phyloP scores from a whole-genome alignment of 2,113 vertebrate genomes.

The Gymnobelideus leadbeateri region DNA sequence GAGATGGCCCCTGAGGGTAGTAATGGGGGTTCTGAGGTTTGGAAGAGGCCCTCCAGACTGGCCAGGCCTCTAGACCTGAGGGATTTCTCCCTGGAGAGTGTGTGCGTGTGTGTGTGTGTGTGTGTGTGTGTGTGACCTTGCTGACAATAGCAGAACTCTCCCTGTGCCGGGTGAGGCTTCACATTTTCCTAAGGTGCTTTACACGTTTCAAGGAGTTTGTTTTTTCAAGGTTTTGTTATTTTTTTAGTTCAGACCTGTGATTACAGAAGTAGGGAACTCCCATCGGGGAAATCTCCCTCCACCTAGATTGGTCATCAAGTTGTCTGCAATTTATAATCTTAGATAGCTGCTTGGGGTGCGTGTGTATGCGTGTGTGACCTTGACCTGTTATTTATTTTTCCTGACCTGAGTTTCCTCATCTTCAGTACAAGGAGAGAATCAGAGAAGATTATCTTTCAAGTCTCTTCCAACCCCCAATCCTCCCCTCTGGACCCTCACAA shows the following conservation, averaged over 20 bases:
- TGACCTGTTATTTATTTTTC: neutral
- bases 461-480: neutral
- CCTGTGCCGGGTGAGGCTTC: neutral
- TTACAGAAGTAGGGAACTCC: neutral
- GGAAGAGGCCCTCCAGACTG: no score
- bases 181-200: neutral
- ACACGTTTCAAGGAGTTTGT: neutral
- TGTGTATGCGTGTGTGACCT: neutral
- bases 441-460: neutral
- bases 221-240: neutral
- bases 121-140: constrained; percentile 1
- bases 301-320: neutral
- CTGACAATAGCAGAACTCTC: neutral
- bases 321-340: neutral
- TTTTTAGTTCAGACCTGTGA: neutral
- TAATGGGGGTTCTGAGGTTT: neutral
- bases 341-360: neutral
- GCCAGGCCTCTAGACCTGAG: no score
- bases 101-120: neutral
- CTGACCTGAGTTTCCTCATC: neutral
- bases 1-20: neutral
- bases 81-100: no score
- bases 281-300: neutral
- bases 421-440: neutral
- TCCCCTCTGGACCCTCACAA: neutral